A percentile compares a stretch with the other conserved stretches of the same genome.
Evolutionary conservation across 2,797 vertebrate species (phyloP).

Genomic region (Chaenodraco wilsoni): DNA sequence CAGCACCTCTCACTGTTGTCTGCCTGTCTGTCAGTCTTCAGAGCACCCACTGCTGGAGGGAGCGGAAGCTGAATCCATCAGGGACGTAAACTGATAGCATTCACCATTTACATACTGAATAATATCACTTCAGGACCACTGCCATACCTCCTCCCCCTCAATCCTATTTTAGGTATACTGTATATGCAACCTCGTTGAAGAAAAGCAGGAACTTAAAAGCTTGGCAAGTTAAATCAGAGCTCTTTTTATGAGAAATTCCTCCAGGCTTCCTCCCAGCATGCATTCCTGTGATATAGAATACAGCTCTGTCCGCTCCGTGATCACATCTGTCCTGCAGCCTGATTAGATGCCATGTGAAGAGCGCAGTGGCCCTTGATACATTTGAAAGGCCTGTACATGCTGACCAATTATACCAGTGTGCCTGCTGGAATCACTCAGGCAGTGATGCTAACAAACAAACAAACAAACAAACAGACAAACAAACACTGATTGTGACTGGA

Average conservation of each 20-base stretch:
- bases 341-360: slow-evolving; percentile 45
- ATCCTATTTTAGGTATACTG: slow-evolving; percentile 39
- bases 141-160: slow-evolving; percentile 37
- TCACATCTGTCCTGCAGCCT: slow-evolving; percentile 36
- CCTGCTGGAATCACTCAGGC: slow-evolving; percentile 38
- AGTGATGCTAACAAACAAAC: slow-evolving; percentile 25
- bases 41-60: slow-evolving; percentile 46
- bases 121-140: slow-evolving; percentile 35
- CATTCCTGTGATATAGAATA: slow-evolving; percentile 7
- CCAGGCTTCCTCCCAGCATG: not conserved
- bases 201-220: slow-evolving; percentile 5
- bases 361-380: slow-evolving; percentile 52
- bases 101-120: slow-evolving; percentile 53
- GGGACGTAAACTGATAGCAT: slow-evolving; percentile 42
- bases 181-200: slow-evolving; percentile 16
- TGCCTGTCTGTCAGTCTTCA: slow-evolving; percentile 67
- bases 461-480: slow-evolving; percentile 30
- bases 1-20: slow-evolving; percentile 57
- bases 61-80: slow-evolving; percentile 59
- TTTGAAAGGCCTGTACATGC: slow-evolving; percentile 47
- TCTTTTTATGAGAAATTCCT: not conserved
- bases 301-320: slow-evolving; percentile 17
- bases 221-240: not conserved
- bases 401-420: slow-evolving; percentile 56
- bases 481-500: slow-evolving; percentile 15